Conservation (phyloP, 2,113 vertebrate species). For the Ceuthmochares aereus region DNA sequence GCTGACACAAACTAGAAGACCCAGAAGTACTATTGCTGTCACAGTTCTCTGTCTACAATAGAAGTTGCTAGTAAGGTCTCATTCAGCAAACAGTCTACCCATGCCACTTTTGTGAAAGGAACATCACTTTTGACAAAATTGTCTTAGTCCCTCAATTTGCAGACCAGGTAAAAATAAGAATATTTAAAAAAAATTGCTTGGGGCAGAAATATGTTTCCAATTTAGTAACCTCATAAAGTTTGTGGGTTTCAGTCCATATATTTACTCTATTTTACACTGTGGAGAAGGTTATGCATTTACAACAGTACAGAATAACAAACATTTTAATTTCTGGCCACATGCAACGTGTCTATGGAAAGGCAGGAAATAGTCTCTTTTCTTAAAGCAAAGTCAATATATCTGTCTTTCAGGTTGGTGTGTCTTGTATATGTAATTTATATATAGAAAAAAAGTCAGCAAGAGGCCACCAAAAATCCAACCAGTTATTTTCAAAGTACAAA, state of each 20-base stretch:
- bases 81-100: not conserved
- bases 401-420: not conserved
- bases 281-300: not conserved
- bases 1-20: not conserved
- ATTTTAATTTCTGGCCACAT: not conserved
- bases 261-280: not conserved
- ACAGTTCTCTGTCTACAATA: not conserved
- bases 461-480: not conserved
- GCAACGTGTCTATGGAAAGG: not conserved
- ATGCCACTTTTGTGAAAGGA: not conserved
- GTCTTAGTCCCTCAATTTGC: not conserved
- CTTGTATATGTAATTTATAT: not conserved
- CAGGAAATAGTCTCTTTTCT: not conserved
- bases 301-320: not conserved
- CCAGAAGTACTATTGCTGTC: not conserved
- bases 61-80: not conserved
- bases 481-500: not conserved
- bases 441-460: not conserved
- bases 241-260: not conserved
- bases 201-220: not conserved
- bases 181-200: not conserved
- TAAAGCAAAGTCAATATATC: not conserved
- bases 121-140: not conserved
- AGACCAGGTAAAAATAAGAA: not conserved
- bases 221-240: not conserved